A percentile compares a stretch with the other conserved stretches of the same genome.
phyloP scores from a whole-genome alignment of 2,888 invertebrate genomes.

The Coremacera marginata region DNA sequence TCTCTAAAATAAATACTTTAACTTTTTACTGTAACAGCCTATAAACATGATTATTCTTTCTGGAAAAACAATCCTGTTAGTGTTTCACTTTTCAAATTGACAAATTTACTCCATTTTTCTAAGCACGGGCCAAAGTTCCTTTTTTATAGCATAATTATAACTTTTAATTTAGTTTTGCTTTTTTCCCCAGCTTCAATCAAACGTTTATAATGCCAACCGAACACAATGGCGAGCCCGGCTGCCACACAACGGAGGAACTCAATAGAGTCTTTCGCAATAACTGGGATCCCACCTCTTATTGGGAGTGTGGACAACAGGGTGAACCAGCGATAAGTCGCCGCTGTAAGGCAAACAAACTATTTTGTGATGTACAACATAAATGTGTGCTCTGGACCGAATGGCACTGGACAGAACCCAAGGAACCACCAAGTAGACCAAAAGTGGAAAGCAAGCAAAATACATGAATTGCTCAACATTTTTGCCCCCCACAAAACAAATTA shows the following conservation, averaged over 20 bases:
- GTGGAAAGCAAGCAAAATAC: neutral
- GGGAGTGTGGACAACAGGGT: conserved; percentile 50
- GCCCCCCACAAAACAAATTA: too few relatives aligned
- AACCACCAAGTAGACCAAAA: conserved; percentile 54
- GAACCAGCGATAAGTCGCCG: conserved; percentile 45
- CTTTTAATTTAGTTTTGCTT: neutral
- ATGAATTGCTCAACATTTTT: too few relatives aligned
- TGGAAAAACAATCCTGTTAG: too few relatives aligned
- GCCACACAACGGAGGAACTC: conserved; percentile 54
- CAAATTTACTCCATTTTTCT: too few relatives aligned
- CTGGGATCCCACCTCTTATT: conserved; percentile 50
- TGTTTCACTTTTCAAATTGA: too few relatives aligned
- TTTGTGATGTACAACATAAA: conserved; percentile 47
- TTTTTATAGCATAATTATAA: neutral
- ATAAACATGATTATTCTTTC: too few relatives aligned
- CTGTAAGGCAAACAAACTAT: conserved; percentile 48
- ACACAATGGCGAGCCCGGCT: conserved; percentile 55
- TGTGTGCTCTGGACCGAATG: conserved; percentile 53
- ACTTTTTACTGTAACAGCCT: too few relatives aligned
- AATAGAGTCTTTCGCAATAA: conserved; percentile 47
- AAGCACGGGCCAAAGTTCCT: too few relatives aligned
- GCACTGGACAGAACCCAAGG: conserved; percentile 53
- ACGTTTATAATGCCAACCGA: conserved; percentile 32
- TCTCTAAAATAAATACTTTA: too few relatives aligned
- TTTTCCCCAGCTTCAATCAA: neutral